phyloP scores from a whole-genome alignment of 2,797 vertebrate genomes.

The Cuniculus paca region DNA sequence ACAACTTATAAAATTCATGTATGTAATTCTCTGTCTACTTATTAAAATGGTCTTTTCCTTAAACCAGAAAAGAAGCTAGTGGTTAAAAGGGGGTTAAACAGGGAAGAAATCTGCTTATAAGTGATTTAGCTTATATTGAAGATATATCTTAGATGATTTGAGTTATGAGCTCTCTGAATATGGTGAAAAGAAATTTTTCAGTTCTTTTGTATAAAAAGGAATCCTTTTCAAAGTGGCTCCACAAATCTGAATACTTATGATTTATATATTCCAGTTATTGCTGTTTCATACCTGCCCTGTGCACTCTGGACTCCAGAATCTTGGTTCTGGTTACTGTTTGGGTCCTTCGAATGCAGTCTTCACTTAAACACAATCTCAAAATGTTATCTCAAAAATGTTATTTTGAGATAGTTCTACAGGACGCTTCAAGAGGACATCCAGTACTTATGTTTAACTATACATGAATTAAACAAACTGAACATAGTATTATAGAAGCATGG shows the following conservation, averaged over 20 bases:
- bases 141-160: constrained; percentile 63
- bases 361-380: neutral
- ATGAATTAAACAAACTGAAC: neutral
- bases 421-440: neutral
- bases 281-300: neutral
- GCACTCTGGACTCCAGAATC: neutral
- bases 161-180: constrained; percentile 22
- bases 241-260: neutral
- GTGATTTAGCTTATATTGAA: constrained; percentile 67
- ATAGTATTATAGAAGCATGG: neutral
- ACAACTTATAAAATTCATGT: constrained; percentile 40
- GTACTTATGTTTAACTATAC: neutral
- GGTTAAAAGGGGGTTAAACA: constrained; percentile 33
- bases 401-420: neutral
- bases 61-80: constrained; percentile 25
- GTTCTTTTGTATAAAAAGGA: constrained; percentile 34
- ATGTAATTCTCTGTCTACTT: constrained; percentile 9
- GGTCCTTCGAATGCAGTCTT: neutral
- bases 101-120: constrained; percentile 13
- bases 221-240: neutral
- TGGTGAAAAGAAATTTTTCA: neutral
- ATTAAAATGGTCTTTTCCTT: constrained; percentile 74
- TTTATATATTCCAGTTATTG: neutral
- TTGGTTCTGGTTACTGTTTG: neutral
- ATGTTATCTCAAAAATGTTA: neutral